phyloP scores from a whole-genome alignment of 2,888 invertebrate genomes.

The Oscheius sp. region DNA sequence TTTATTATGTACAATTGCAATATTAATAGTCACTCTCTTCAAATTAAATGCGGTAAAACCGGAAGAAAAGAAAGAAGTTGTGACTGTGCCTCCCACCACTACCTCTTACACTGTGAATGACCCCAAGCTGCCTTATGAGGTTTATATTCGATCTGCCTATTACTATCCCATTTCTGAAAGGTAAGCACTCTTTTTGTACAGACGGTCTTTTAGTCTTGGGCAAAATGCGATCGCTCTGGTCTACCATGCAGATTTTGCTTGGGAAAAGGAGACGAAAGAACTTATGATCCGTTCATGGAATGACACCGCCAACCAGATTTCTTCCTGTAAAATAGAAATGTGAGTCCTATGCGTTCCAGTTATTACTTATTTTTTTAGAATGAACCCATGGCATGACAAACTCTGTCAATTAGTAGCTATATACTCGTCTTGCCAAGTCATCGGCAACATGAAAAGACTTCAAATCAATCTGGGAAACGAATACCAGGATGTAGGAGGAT shows the following conservation, averaged over 20 bases:
- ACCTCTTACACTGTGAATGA: too few relatives aligned
- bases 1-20: too few relatives aligned
- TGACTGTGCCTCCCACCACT: too few relatives aligned
- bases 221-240: neutral
- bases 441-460: neutral
- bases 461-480: neutral
- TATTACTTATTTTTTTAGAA: neutral
- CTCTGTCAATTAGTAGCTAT: neutral
- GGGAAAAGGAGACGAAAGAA: neutral
- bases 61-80: too few relatives aligned
- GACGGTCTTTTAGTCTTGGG: neutral
- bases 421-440: neutral
- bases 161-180: conserved; percentile 20
- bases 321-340: neutral
- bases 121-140: neutral
- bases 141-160: conserved; percentile 2
- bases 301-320: neutral
- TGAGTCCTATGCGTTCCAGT: neutral
- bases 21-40: too few relatives aligned
- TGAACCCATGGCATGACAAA: neutral
- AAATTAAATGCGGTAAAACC: too few relatives aligned
- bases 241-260: neutral
- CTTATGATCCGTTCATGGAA: neutral
- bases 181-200: neutral
- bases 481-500: neutral